Evolutionary conservation across 2,888 invertebrate species (phyloP).

Genomic region (Conistra vaccinii): DNA sequence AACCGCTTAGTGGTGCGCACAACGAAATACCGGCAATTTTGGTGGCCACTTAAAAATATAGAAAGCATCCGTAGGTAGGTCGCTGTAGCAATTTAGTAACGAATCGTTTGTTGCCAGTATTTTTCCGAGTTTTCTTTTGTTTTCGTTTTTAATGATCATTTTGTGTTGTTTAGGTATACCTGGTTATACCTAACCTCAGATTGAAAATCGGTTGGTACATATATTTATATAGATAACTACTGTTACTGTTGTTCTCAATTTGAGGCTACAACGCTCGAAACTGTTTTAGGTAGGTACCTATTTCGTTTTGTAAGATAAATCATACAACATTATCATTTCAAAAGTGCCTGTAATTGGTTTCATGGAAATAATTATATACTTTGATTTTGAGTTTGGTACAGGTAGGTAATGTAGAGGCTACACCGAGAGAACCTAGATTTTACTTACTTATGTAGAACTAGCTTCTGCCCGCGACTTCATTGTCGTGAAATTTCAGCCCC

Average conservation of each 20-base stretch:
- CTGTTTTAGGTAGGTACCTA: background rate
- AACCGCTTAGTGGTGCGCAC: slow-evolving; percentile 82
- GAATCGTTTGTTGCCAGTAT: slow-evolving; percentile 30
- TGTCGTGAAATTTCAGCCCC: too few relatives aligned
- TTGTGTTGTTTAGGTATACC: background rate
- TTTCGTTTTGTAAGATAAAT: too few relatives aligned
- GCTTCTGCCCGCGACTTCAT: too few relatives aligned
- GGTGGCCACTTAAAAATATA: slow-evolving; percentile 72
- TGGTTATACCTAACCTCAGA: background rate
- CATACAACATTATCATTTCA: too few relatives aligned
- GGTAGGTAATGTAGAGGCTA: too few relatives aligned
- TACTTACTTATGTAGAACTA: too few relatives aligned
- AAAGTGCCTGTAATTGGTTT: too few relatives aligned
- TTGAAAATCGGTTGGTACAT: background rate
- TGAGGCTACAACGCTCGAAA: background rate
- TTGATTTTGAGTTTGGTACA: too few relatives aligned
- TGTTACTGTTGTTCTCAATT: background rate
- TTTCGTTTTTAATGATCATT: background rate
- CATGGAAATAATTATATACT: too few relatives aligned
- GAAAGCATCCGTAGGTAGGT: slow-evolving; percentile 51
- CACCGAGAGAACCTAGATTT: too few relatives aligned
- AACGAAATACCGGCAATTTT: slow-evolving; percentile 75
- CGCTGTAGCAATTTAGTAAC: slow-evolving; percentile 43
- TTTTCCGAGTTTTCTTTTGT: slow-evolving; percentile 19
- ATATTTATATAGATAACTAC: background rate